Percentiles rank a stretch among this genome's conserved stretches.
These are phyloP conservation scores for Melangyna quadrimaculata DNA, from an alignment of 2,888 invertebrate species.

Conservation along the genomic window DNA sequence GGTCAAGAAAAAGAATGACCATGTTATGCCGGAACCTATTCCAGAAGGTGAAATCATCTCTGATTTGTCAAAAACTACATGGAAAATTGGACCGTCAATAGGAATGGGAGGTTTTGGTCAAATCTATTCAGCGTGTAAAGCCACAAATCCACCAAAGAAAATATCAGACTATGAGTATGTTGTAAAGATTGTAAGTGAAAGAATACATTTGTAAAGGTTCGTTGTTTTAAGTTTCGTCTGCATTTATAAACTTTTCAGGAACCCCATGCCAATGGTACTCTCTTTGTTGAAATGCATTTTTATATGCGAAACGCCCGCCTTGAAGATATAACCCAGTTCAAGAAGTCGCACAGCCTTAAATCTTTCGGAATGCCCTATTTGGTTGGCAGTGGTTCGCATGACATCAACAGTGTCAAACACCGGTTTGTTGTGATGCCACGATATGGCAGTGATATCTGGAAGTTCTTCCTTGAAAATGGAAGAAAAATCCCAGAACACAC, in stretches of 20 bases:
- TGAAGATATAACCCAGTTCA: constrained; percentile 74
- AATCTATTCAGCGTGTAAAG: constrained; percentile 91
- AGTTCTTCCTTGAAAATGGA: constrained; percentile 86
- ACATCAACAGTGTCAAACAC: constrained; percentile 87
- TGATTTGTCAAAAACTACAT: constrained; percentile 89
- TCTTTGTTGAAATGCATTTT: constrained; percentile 85
- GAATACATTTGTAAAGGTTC: background rate
- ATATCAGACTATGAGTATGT: constrained; percentile 85
- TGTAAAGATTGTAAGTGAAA: constrained; percentile 88
- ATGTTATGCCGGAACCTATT: constrained; percentile 79
- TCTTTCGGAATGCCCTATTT: constrained; percentile 82
- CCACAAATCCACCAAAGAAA: constrained; percentile 82
- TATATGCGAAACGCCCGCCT: constrained; percentile 89
- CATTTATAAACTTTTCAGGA: constrained; percentile 68
- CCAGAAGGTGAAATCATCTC: constrained; percentile 87
- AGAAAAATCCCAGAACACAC: constrained; percentile 87
- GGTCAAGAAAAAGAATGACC: constrained; percentile 76
- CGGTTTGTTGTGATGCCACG: constrained; percentile 95
- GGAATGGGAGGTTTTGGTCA: constrained; percentile 97
- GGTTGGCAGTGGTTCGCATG: constrained; percentile 92
- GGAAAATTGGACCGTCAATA: constrained; percentile 93
- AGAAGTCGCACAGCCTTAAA: constrained; percentile 72
- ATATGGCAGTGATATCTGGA: constrained; percentile 93
- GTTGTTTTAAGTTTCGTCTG: background rate
- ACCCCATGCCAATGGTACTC: constrained; percentile 82